Base-by-base conservation (phyloP, 1,140 invertebrate species). In the Lordiphosa clarofinis region DNA sequence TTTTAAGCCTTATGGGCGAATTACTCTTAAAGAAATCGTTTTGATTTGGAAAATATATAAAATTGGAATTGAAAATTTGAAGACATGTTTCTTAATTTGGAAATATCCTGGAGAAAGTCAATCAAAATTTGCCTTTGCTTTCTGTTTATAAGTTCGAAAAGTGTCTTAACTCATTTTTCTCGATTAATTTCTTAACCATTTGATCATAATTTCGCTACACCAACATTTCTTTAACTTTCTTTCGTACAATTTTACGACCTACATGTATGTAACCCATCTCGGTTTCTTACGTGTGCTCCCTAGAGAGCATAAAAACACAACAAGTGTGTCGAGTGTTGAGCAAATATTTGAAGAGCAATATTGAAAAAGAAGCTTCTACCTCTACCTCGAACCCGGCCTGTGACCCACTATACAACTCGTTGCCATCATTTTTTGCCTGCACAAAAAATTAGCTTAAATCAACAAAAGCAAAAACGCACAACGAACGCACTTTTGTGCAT, bases 241-340 rank as follows among this genome's bases (percentile, higher is more conserved):
- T 7, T 28, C 24, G 6, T 28, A 7, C 24, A 28, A 28, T 5
- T 7, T 28, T 19, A 44, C 12, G 19, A 6, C 43, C 12, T 4
- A 31, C 24, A 44, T 11, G 12, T 11, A 28, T 13, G 12, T 28
- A 12, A 5, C 24, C 24, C 6, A 28, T 6, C 24, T 6, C 3
- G 21, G 28, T 35, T 24, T 35, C 24, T 38, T 9, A 10, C n/a
- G n/a, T 33, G 4, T 7, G 28, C 33, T 31, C 35, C 11, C 44
- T 46, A 28, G 59, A 46, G 40, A 55, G 59, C 55, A 28, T 47
- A n/a, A 49, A 52, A 50, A 69, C 50, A 68, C 65, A 68, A 59
- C 65, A 75, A 75, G 72, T 70, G 72, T 72, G 73, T 76, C 73
- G 62, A 72, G 67, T 59, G 57, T 67, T 72, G 53, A 42, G 50